Conservation (phyloP, 1,140 invertebrate species). For the Nasonia giraulti region DNA sequence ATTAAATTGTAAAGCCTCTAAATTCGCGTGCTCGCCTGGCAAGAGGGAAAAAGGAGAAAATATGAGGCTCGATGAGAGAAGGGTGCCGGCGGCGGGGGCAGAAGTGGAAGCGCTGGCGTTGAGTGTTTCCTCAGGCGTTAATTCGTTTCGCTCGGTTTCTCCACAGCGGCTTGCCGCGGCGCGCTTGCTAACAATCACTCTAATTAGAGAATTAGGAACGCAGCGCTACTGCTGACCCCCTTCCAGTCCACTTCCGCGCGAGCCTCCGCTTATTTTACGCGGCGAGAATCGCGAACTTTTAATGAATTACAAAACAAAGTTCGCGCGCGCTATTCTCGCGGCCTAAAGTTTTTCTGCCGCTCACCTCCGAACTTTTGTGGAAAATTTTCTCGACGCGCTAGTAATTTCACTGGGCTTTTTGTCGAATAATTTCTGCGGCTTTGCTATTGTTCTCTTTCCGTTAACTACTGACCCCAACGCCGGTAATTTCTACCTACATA, state of each 20-base stretch:
- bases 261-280: constrained; percentile 17
- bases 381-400: background rate
- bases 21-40: background rate
- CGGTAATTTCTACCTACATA: too few species aligned
- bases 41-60: background rate
- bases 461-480: too few species aligned
- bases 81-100: too few species aligned
- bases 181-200: constrained; percentile 58
- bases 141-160: constrained; percentile 50
- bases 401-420: too few species aligned
- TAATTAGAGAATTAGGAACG: constrained; percentile 59
- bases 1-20: background rate
- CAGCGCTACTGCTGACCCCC: background rate
- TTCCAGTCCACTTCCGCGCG: constrained; percentile 13
- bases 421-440: too few species aligned
- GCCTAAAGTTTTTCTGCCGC: background rate
- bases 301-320: constrained; percentile 19
- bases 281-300: background rate
- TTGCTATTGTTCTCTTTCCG: too few species aligned
- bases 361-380: background rate
- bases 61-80: background rate
- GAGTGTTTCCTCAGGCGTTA: constrained; percentile 42
- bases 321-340: background rate
- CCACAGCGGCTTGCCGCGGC: constrained; percentile 30
- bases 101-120: background rate